A percentile compares a stretch with the other conserved stretches of the same genome.
Conservation (phyloP, 1,140 invertebrate species). For the Homarus americanus region DNA sequence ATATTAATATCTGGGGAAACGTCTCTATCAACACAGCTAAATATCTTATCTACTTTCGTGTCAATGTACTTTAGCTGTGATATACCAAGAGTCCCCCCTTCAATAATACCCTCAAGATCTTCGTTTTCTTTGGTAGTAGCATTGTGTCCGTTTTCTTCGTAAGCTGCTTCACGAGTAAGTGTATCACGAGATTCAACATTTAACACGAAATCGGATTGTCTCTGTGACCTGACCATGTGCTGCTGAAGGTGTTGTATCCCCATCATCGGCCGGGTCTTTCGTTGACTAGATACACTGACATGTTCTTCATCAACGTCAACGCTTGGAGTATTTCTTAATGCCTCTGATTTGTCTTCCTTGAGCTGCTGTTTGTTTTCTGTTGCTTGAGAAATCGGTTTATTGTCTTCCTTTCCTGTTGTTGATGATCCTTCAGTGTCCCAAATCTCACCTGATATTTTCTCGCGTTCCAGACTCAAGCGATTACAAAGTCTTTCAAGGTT, state of each 20-base stretch:
- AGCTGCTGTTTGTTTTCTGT: neutral
- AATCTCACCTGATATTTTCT: neutral
- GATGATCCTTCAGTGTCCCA: neutral
- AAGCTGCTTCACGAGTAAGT: too few relatives aligned
- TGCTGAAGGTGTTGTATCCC: neutral
- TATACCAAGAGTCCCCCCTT: constrained; percentile 2
- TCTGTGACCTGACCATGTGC: neutral
- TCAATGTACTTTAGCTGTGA: constrained; percentile 29
- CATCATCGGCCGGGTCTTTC: neutral
- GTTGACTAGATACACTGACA: neutral
- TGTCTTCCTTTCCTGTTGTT: neutral
- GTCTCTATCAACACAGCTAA: constrained; percentile 31
- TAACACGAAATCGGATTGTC: neutral
- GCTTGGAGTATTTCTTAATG: neutral
- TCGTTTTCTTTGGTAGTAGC: constrained; percentile 20
- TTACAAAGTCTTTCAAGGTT: constrained; percentile 51
- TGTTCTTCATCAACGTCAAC: neutral
- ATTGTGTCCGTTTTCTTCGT: constrained; percentile 34
- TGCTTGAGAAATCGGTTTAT: neutral
- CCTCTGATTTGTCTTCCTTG: neutral
- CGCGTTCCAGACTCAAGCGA: constrained; percentile 20
- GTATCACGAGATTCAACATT: neutral
- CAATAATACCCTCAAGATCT: too few relatives aligned
- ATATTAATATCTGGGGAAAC: neutral
- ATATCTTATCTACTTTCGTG: constrained; percentile 48